Evolutionary conservation across 2,113 vertebrate species (phyloP).

Genomic region (Ginglymostoma cirratum): DNA sequence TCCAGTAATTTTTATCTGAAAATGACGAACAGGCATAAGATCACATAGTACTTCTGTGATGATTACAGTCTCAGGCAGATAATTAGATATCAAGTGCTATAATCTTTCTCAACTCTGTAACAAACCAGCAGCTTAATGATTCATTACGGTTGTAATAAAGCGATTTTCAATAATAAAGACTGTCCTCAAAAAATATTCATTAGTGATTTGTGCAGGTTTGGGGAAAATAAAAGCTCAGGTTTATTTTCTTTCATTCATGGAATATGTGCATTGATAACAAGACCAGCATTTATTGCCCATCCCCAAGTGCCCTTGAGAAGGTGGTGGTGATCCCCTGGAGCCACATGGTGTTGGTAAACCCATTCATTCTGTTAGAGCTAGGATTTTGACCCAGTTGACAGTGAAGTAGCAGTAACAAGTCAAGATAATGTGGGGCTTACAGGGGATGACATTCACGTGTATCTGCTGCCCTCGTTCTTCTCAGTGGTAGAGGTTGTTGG

Average conservation of each 20-base stretch:
- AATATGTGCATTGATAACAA: neutral
- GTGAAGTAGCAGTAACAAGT: neutral
- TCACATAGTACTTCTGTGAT: neutral
- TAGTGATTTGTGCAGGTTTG: neutral
- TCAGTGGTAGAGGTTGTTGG: no score
- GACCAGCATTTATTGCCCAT: neutral
- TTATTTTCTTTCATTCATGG: neutral
- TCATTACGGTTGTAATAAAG: neutral
- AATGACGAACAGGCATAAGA: neutral
- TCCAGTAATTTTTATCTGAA: slow-evolving; percentile 13
- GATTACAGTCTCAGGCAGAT: neutral
- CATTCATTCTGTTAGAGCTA: neutral
- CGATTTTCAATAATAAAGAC: neutral
- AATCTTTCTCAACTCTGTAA: neutral
- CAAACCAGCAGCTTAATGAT: slow-evolving; percentile 1
- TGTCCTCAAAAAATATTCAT: neutral
- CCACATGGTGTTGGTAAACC: neutral
- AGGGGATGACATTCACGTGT: neutral
- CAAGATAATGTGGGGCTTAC: neutral
- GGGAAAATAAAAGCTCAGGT: neutral
- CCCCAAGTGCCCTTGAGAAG: neutral
- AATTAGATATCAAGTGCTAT: neutral
- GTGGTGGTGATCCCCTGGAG: neutral
- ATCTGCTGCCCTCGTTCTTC: neutral
- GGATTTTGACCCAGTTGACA: no score